phyloP scores from a whole-genome alignment of 1,140 invertebrate species.

The Sycophaga agraensis region DNA sequence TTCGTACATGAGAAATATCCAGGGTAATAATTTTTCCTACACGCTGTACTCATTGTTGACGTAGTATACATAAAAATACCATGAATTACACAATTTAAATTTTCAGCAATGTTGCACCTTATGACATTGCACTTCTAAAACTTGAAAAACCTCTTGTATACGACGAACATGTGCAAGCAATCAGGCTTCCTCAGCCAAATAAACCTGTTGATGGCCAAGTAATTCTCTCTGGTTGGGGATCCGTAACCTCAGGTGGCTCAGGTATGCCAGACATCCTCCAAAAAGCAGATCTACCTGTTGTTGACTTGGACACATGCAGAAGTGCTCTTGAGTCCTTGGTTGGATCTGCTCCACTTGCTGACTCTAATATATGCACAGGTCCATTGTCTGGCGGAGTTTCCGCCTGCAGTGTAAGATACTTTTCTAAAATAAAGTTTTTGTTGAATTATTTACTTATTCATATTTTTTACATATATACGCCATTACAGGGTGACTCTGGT shows the following conservation, averaged over 20 bases:
- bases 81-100: not conserved
- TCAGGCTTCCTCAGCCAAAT: constrained; percentile 54
- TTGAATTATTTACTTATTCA: too few species aligned
- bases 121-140: constrained; percentile 67
- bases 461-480: too few species aligned
- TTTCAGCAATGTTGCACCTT: constrained; percentile 55
- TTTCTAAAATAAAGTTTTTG: not conserved
- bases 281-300: constrained; percentile 38
- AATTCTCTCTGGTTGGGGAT: constrained; percentile 58
- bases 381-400: constrained; percentile 61
- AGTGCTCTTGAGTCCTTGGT: constrained; percentile 28
- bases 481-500: constrained; percentile 64
- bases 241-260: constrained; percentile 32
- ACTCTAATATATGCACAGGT: constrained; percentile 64
- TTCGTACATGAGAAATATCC: constrained; percentile 57
- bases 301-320: constrained; percentile 39
- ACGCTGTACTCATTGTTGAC: too few species aligned
- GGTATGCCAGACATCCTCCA: constrained; percentile 38
- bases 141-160: constrained; percentile 59
- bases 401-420: constrained; percentile 59
- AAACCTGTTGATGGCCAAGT: constrained; percentile 47
- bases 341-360: constrained; percentile 39
- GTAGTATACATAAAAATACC: too few species aligned
- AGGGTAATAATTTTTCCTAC: not conserved
- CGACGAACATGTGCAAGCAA: constrained; percentile 58